phyloP scores from a whole-genome alignment of 2,888 invertebrate genomes.

The Crossocerus cetratus region DNA sequence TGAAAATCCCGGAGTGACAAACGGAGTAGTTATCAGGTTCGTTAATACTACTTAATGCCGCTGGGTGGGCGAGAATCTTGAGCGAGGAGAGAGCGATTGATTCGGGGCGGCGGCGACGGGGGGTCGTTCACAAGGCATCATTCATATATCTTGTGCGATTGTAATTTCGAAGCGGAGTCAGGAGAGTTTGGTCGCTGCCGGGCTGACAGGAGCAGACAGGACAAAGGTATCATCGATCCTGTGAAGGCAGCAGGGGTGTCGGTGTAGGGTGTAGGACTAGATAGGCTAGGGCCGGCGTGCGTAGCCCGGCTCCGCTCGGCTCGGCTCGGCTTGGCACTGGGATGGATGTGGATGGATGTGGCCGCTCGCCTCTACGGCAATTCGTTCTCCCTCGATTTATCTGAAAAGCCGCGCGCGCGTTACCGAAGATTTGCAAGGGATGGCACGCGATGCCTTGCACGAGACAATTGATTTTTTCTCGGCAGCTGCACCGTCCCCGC shows the following conservation, averaged over 20 bases:
- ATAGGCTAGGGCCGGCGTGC: too few species aligned
- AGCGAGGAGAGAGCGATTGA: constrained; percentile 28
- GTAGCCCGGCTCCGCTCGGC: too few species aligned
- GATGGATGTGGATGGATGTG: neutral
- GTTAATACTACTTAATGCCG: too few species aligned
- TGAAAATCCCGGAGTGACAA: too few species aligned
- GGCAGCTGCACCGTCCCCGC: neutral
- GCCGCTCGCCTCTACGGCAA: constrained; percentile 28
- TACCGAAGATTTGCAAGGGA: constrained; percentile 36
- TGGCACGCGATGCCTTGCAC: constrained; percentile 19
- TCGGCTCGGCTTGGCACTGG: too few species aligned
- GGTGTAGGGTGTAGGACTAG: too few species aligned
- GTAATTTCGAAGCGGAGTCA: constrained; percentile 32
- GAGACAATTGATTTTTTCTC: constrained; percentile 56
- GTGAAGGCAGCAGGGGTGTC: too few species aligned
- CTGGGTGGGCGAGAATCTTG: neutral
- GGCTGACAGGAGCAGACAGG: constrained; percentile 10
- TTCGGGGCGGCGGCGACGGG: constrained; percentile 18
- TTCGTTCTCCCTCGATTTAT: constrained; percentile 52
- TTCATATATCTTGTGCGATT: constrained; percentile 35
- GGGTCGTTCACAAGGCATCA: constrained; percentile 8
- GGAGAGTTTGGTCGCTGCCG: constrained; percentile 23
- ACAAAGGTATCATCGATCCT: constrained; percentile 44
- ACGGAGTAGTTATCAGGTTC: too few species aligned
- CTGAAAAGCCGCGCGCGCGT: constrained; percentile 32